Base-by-base conservation (phyloP, 1,140 invertebrate genomes). In the Cotesia glomerata region DNA sequence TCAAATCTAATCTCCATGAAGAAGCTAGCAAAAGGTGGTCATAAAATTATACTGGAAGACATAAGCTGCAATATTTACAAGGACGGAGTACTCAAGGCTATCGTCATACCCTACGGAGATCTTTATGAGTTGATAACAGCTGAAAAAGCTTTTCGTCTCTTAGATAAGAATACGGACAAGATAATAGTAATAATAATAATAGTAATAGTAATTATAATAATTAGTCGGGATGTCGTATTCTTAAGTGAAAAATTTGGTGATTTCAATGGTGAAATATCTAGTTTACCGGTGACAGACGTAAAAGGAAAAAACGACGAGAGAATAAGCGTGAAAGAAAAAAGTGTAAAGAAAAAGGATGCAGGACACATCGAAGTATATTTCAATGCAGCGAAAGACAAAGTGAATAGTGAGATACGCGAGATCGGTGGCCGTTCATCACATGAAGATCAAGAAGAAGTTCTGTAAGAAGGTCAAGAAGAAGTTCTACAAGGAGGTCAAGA, bases 1-100 rank as follows among this genome's bases (percentile, higher is more conserved):
- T 77, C 77, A 3, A 83, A 81, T 63, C 70, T 81, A 59, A 45
- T 84, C 1, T 82, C 81, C 1, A 76, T 82, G 0, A 82, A 77
- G 32, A 72, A 81, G 76, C 76, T 84, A 3, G 73, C 74, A 4
- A 80, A 82, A 16, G 78, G 77, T 35, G 79, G 78, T 0, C 79
- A 77, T 74, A 61, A 74, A 65, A 74, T 84, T 11, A 58, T 78
- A 63, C 81, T 85, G 77, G 51, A 76, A 36, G 51, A 75, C 26
- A 8, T 77, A 63, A 72, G 77, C 4, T 82, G 78, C 62, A 76
- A 54, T 66, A 79, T 80, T 69, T 75, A 73, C 4, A 78, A 82
- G 26, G 72, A 75, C 73, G 1, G 74, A 73, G 9, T 16, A 54
- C 16, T 62, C 4, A 26, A 39, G 7, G 59, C 49, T 56, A 56